Conservation (phyloP, 2,113 vertebrate genomes). For the Leptocoma aspasia region DNA sequence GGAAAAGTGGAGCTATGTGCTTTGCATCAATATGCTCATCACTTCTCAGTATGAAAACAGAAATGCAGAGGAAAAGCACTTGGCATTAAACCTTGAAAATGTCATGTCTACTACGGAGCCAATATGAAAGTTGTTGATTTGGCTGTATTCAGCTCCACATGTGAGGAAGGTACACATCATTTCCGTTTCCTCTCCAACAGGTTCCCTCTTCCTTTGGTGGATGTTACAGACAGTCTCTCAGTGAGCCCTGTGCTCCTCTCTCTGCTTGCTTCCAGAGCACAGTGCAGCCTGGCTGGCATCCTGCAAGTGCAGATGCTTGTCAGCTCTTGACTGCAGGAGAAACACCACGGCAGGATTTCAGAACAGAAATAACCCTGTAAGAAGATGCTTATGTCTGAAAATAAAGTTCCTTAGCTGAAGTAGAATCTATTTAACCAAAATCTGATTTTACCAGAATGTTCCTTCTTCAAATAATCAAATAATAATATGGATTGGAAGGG, state of each 20-base stretch:
- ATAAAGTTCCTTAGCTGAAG: neutral
- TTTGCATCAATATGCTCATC: conserved; percentile 21
- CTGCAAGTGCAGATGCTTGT: neutral
- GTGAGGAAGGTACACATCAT: neutral
- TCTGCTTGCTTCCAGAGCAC: accelerated
- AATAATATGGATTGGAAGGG: neutral
- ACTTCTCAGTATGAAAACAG: neutral
- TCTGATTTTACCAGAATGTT: neutral
- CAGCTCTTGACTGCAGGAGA: neutral
- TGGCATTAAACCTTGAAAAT: neutral
- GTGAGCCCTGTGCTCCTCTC: neutral
- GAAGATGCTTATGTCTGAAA: neutral
- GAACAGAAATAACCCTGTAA: neutral
- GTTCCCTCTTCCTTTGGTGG: neutral
- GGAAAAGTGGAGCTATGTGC: neutral
- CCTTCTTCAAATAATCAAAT: neutral
- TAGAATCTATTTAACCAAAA: neutral
- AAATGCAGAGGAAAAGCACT: neutral
- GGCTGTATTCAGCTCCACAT: neutral
- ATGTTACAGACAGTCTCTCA: neutral
- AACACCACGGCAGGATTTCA: neutral
- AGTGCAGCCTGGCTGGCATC: neutral
- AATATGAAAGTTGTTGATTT: neutral
- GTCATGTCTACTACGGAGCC: neutral
- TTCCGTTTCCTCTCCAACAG: neutral